phyloP scores from a whole-genome alignment of 2,113 vertebrate genomes.

The Panurus biarmicus region DNA sequence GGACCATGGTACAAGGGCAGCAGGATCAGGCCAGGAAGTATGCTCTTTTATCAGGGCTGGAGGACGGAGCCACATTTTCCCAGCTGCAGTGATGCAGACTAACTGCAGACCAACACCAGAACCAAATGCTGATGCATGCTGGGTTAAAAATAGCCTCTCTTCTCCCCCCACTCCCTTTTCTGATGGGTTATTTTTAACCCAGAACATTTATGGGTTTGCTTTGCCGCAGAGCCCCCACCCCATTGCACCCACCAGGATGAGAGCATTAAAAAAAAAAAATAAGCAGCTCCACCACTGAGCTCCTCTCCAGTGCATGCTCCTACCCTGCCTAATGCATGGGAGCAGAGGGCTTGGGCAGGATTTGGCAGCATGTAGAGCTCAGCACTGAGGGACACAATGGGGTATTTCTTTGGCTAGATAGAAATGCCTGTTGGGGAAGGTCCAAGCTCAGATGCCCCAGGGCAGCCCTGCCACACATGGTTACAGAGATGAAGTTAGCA shows the following conservation, averaged over 20 bases:
- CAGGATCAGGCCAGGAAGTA: background rate
- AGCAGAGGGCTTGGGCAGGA: background rate
- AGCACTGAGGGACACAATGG: background rate
- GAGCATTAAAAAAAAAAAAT: background rate
- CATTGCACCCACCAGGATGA: background rate
- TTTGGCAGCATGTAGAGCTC: background rate
- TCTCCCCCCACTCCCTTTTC: background rate
- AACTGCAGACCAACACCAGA: constrained; percentile 16
- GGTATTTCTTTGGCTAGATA: background rate
- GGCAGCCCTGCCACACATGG: background rate
- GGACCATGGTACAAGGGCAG: background rate
- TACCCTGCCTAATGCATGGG: background rate
- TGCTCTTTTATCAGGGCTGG: background rate
- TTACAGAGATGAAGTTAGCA: background rate
- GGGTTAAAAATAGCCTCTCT: constrained; percentile 41
- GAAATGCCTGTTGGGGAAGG: background rate
- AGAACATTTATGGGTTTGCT: background rate
- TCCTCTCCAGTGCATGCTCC: background rate
- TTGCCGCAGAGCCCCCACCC: constrained; percentile 16
- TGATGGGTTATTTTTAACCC: constrained; percentile 35
- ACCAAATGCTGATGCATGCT: background rate
- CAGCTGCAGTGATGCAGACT: background rate
- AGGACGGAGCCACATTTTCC: background rate
- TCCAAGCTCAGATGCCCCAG: background rate
- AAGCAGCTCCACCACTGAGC: background rate